Evolutionary conservation across 1,140 invertebrate species (phyloP), one percentile per base, ranked within the genome.

Genomic region (Drosophila pseudoananassae): DNA sequence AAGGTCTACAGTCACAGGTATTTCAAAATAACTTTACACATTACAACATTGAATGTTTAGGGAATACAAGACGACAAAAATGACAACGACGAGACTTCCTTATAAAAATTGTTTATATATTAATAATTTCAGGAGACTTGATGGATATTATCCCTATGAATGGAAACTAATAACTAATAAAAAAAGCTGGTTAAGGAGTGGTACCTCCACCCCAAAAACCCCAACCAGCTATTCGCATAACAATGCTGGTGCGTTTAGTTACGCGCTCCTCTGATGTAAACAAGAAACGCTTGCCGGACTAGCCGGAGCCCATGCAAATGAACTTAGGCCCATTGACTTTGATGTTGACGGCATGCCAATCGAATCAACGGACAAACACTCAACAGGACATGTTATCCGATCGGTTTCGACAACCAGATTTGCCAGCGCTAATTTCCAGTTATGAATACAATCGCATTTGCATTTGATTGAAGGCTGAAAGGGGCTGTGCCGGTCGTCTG

Each of bases 391-490:
- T 50, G 58, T 77, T 74, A 61, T 72, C 65, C 43, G 57, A 63
- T 57, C 49, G 69, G 69, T 75, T 75, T 64, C 59, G 69, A 74
- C 74, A 83, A 88, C 57, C 81, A 71, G 81, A 85, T 85, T 85
- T 74, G 70, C 53, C 55, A 82, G 76, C 73, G 83, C 78, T 87
- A 87, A 87, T 87, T 82, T 61, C 51, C 63, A 66, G 63, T 66
- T 81, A 77, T 81, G 59, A 54, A 50, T 20, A 29, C 60, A 61
- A 58, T 60, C 15, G 40, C 57, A 82, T 81, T 81, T 73, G 66
- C 64, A 63, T 75, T 79, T 70, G 20, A 2, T 1, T 23, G 7
- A 8, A 3, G 20, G 10, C 10, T 12, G 5, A 14, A n/a, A 15
- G 12, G 20, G 9, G 25, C 20, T 17, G 27, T 56, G 20, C 15